A percentile compares a stretch with the other conserved stretches of the same genome.
These are phyloP conservation scores for Cantharis rufa DNA, from an alignment of 2,888 invertebrate species.

Conservation along the genomic window DNA sequence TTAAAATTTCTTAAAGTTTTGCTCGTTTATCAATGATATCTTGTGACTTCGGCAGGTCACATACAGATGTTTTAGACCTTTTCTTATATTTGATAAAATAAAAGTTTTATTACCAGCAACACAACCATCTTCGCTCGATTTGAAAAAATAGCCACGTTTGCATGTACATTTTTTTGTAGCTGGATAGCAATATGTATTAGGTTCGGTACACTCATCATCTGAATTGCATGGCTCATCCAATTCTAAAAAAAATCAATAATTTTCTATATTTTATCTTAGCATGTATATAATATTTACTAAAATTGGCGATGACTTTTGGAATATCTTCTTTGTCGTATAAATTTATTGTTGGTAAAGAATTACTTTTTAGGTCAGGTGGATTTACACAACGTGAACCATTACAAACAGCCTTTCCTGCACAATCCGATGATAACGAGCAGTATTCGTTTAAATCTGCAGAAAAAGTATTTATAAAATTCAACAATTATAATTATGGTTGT, in stretches of 20 bases:
- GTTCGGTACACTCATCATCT: conserved; percentile 1
- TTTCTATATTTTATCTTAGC: background rate
- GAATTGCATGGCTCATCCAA: background rate
- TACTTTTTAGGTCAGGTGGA: background rate
- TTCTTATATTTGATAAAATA: background rate
- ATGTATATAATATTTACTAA: no score
- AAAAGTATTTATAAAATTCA: background rate
- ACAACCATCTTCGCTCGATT: background rate
- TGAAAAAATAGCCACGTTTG: conserved; percentile 23
- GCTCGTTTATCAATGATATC: no score
- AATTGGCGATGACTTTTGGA: background rate
- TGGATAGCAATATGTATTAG: conserved; percentile 20
- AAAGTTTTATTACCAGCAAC: conserved; percentile 15
- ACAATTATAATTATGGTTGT: background rate
- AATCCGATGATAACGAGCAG: conserved; percentile 22
- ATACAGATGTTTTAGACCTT: no score
- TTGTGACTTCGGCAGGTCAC: no score
- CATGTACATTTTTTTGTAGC: conserved; percentile 25
- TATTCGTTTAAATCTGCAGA: conserved; percentile 9
- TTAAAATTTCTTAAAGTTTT: no score
- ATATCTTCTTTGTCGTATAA: background rate
- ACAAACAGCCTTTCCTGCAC: conserved; percentile 2
- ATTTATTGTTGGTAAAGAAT: background rate
- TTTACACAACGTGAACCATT: conserved; percentile 2
- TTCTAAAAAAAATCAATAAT: background rate